These are phyloP conservation scores for Stenichneumon culpator DNA, from an alignment of 2,888 invertebrate genomes.

Conservation along the genomic window DNA sequence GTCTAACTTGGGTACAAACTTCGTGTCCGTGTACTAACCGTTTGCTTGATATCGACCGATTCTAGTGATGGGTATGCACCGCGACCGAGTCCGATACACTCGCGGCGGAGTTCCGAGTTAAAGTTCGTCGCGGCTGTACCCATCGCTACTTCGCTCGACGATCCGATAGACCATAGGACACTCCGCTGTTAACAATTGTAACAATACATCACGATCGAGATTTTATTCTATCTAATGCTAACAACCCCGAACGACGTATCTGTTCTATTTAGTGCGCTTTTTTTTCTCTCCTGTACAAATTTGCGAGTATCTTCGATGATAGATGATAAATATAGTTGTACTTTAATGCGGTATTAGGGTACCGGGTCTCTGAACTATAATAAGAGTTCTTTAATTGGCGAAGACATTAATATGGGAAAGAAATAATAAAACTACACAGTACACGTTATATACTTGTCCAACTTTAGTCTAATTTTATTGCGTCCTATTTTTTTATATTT, in stretches of 20 bases:
- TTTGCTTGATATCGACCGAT: slow-evolving; percentile 72
- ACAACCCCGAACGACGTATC: not conserved
- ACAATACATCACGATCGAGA: not conserved
- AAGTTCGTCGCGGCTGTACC: slow-evolving; percentile 3
- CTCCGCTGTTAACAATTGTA: slow-evolving; percentile 17
- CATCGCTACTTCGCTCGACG: slow-evolving; percentile 12
- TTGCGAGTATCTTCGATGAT: not conserved
- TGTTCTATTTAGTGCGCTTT: not conserved
- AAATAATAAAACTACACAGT: slow-evolving; percentile 47
- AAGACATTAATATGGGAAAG: slow-evolving; percentile 47
- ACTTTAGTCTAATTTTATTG: slow-evolving; percentile 56
- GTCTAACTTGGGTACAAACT: slow-evolving; percentile 47
- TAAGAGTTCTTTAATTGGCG: slow-evolving; percentile 41
- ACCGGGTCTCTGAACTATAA: not conserved
- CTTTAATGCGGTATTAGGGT: slow-evolving; percentile 4
- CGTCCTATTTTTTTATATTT: slow-evolving; percentile 15
- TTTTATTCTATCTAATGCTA: not conserved
- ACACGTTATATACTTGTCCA: slow-evolving; percentile 44
- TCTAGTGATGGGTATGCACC: slow-evolving; percentile 58
- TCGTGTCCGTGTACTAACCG: slow-evolving; percentile 74
- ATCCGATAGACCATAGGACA: not conserved
- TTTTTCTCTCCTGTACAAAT: not conserved
- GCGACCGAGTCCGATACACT: slow-evolving; percentile 6
- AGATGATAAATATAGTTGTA: slow-evolving; percentile 24
- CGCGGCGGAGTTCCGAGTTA: slow-evolving; percentile 1